A percentile compares a stretch with the other conserved stretches of the same genome.
Conservation (phyloP, 2,797 vertebrate species). For the Emydoidea blandingii region DNA sequence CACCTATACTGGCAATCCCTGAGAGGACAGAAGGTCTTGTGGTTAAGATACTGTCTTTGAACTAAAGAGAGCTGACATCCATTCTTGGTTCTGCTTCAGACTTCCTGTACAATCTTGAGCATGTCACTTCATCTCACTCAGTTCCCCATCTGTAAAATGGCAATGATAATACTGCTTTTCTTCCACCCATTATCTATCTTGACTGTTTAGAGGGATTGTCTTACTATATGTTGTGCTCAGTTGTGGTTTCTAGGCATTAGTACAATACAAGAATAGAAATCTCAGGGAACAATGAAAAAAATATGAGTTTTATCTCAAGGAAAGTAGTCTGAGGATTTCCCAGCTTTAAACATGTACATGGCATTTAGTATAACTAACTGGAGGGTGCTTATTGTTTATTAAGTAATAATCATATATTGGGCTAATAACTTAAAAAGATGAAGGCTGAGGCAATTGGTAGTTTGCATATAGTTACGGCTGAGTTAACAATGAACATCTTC, state of each 20-base stretch:
- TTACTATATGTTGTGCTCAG: background rate
- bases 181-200: background rate
- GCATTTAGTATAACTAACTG: background rate
- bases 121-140: background rate
- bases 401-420: background rate
- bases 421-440: background rate
- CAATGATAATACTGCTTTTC: background rate
- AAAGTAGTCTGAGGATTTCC: background rate
- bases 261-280: background rate
- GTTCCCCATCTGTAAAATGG: background rate
- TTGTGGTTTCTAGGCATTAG: background rate
- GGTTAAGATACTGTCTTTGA: background rate
- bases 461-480: rapidly evolving
- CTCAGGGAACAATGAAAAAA: background rate
- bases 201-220: background rate
- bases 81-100: background rate
- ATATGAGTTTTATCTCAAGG: background rate
- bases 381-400: too few relatives aligned
- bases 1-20: too few relatives aligned
- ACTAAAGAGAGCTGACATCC: background rate
- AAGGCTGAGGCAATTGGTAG: rapidly evolving
- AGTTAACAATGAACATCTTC: background rate
- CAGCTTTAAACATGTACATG: background rate
- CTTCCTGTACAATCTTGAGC: background rate
- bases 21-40: background rate